phyloP scores from a whole-genome alignment of 2,113 vertebrate genomes.

The Apodemus sylvaticus region DNA sequence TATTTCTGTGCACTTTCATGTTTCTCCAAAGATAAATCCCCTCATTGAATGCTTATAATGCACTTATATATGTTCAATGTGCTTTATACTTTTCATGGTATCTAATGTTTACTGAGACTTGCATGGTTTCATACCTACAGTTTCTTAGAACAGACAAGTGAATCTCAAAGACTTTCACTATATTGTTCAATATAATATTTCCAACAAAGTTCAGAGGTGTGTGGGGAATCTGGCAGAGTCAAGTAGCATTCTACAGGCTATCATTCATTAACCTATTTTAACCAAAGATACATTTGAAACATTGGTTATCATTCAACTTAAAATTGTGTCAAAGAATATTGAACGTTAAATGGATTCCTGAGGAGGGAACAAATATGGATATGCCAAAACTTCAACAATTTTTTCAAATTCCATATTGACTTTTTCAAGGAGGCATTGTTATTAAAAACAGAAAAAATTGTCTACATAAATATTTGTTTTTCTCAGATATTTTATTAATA shows the following conservation, averaged over 20 bases:
- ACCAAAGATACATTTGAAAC: neutral
- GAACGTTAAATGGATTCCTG: neutral
- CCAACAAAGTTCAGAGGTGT: neutral
- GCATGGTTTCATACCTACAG: neutral
- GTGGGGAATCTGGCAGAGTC: neutral
- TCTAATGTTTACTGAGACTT: neutral
- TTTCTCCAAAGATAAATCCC: neutral
- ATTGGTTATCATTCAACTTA: neutral
- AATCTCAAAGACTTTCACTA: neutral
- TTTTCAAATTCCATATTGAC: neutral
- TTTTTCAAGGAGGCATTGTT: neutral
- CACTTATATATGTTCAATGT: neutral
- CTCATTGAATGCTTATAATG: neutral
- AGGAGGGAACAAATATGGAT: neutral
- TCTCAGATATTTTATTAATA: slow-evolving; percentile 28
- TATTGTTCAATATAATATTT: neutral
- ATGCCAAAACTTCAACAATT: neutral
- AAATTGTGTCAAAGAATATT: slow-evolving; percentile 14
- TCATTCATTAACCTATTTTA: neutral
- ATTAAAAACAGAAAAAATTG: neutral
- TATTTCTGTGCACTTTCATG: neutral
- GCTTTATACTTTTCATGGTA: neutral
- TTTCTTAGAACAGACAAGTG: neutral
- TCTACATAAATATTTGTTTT: neutral
- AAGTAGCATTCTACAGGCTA: neutral